These are phyloP conservation scores for Iselma pallidipennis DNA, from an alignment of 2,888 invertebrate species.

Conservation along the genomic window DNA sequence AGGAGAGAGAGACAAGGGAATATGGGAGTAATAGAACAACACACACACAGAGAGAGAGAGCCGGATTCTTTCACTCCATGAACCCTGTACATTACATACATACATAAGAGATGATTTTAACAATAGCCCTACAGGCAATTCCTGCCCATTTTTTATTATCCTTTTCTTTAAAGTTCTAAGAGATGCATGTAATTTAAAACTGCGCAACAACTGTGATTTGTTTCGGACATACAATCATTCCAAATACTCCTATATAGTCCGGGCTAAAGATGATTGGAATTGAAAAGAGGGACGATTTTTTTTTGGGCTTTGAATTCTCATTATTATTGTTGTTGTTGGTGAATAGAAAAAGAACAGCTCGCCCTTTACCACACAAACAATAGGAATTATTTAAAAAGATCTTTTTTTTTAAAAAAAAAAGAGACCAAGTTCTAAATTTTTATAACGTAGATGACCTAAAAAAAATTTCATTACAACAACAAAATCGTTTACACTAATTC, in stretches of 20 bases:
- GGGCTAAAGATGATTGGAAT: background rate
- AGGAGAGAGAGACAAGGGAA: background rate
- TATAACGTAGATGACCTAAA: background rate
- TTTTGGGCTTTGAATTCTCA: no score
- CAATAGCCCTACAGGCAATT: background rate
- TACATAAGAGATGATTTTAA: background rate
- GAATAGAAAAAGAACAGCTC: background rate
- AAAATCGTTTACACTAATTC: background rate
- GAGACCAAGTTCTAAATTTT: background rate
- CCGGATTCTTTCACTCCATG: background rate
- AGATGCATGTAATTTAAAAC: slow-evolving; percentile 47
- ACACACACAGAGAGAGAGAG: no score
- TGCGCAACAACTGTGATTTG: slow-evolving; percentile 28
- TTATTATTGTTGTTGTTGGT: no score
- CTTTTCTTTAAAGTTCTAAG: slow-evolving; percentile 3
- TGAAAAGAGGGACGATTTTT: background rate
- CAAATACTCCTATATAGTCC: no score
- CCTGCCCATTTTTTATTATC: background rate
- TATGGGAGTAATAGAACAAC: no score
- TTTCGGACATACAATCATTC: background rate
- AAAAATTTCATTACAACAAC: background rate
- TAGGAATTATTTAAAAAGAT: no score
- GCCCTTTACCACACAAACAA: no score
- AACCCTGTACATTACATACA: background rate
- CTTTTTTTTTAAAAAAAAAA: no score